Percentiles rank a stretch among this genome's conserved stretches.
Conservation (phyloP, 2,113 vertebrate species). For the Entelurus aequoreus region DNA sequence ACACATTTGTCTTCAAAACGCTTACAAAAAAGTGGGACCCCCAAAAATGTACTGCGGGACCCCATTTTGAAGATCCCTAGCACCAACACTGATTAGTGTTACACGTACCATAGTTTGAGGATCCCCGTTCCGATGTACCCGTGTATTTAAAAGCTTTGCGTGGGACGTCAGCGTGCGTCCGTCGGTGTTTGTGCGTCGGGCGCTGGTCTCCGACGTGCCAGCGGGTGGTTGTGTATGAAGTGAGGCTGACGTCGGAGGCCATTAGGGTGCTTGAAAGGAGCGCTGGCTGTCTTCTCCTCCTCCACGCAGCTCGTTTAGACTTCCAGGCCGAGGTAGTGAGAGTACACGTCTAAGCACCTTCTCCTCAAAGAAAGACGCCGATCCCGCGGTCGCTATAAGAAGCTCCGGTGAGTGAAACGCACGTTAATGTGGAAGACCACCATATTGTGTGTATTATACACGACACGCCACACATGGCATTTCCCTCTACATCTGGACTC, state of each 20-base stretch:
- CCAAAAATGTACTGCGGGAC: too few species aligned
- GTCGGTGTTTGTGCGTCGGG: conserved; percentile 43
- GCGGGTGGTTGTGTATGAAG: conserved; percentile 60
- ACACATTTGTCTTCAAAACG: too few species aligned
- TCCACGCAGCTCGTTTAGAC: conserved; percentile 65
- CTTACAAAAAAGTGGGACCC: too few species aligned
- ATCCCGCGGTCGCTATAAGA: conserved; percentile 35
- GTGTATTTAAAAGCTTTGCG: not conserved
- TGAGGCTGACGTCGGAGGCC: conserved; percentile 56
- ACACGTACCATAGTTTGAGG: too few species aligned
- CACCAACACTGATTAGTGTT: too few species aligned
- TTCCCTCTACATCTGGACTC: conserved; percentile 27
- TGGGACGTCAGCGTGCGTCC: conserved; percentile 33
- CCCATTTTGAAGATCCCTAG: too few species aligned
- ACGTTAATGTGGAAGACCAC: conserved; percentile 55
- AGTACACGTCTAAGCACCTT: too few species aligned
- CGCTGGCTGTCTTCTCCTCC: conserved; percentile 57
- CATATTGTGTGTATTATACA: conserved; percentile 45
- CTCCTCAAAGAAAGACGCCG: conserved; percentile 10
- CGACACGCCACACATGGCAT: conserved; percentile 45
- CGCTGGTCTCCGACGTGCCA: conserved; percentile 55
- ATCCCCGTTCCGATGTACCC: not conserved
- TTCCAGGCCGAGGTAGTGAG: conserved; percentile 44
- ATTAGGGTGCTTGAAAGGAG: conserved; percentile 55
- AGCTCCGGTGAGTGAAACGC: conserved; percentile 57